These are phyloP conservation scores for Tricholaema leucomelas DNA, from an alignment of 2,113 vertebrate genomes.

Conservation along the genomic window DNA sequence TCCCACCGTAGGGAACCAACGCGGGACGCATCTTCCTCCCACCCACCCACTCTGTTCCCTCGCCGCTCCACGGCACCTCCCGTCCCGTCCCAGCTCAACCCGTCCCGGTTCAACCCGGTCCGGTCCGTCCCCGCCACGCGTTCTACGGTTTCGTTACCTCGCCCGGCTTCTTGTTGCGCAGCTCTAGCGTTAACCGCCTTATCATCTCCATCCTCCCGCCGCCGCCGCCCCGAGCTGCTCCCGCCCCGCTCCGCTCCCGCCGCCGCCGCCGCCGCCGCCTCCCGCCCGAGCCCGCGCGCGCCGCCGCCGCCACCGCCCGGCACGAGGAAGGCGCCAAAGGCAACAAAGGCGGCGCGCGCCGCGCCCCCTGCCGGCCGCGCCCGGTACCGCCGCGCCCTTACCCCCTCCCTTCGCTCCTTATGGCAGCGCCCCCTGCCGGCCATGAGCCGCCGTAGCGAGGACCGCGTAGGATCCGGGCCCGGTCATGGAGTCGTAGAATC, in stretches of 20 bases:
- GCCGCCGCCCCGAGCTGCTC: neutral
- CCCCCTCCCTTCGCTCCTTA: too few species aligned
- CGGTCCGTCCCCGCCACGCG: neutral
- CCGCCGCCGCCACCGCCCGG: neutral
- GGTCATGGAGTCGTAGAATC: too few species aligned
- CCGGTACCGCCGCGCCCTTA: neutral
- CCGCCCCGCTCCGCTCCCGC: too few species aligned
- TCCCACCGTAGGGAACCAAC: too few species aligned
- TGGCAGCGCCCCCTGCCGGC: neutral
- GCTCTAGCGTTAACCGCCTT: slow-evolving; percentile 70
- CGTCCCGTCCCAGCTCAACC: too few species aligned
- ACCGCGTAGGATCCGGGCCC: too few species aligned
- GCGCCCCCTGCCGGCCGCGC: neutral
- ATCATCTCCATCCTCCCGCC: slow-evolving; percentile 72
- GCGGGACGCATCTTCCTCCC: too few species aligned
- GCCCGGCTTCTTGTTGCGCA: slow-evolving; percentile 72
- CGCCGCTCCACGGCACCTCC: neutral
- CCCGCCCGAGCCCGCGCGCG: neutral
- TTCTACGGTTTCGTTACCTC: slow-evolving; percentile 52
- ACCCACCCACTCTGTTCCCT: too few species aligned
- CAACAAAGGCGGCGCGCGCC: neutral
- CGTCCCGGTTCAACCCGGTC: neutral
- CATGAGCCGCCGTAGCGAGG: too few species aligned
- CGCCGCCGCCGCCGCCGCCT: too few species aligned
- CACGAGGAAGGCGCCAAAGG: slow-evolving; percentile 10